phyloP scores from a whole-genome alignment of 2,888 invertebrate genomes.

The Altica lythri region DNA sequence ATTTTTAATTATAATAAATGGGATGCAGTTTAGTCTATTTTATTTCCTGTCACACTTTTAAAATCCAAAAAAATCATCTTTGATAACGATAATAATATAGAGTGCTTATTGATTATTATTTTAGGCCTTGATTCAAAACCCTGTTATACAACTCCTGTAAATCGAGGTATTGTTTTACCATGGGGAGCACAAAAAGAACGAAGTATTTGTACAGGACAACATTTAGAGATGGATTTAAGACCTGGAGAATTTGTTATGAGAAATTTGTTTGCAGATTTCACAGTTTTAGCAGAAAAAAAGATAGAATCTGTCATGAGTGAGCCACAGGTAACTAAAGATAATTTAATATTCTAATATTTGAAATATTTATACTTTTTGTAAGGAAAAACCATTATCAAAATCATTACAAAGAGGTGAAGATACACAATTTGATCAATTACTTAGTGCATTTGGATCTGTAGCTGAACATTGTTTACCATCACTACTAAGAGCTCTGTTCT shows the following conservation, averaged over 20 bases:
- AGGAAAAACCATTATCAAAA: conserved; percentile 95
- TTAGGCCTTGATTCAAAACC: conserved; percentile 40
- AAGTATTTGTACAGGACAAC: conserved; percentile 51
- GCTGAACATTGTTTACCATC: conserved; percentile 98
- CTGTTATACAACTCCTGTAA: conserved; percentile 34
- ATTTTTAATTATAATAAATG: too few species aligned
- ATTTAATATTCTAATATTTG: neutral
- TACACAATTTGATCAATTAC: conserved; percentile 89
- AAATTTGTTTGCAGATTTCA: conserved; percentile 93
- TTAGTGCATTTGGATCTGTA: conserved; percentile 90
- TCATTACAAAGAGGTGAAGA: conserved; percentile 96
- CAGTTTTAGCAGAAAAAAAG: conserved; percentile 91
- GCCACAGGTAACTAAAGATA: conserved; percentile 66
- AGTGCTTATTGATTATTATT: conserved; percentile 4
- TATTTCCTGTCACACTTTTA: too few species aligned
- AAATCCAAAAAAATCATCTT: too few species aligned
- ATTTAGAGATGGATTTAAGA: conserved; percentile 69
- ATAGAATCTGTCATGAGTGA: conserved; percentile 95
- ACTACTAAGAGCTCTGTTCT: conserved; percentile 85
- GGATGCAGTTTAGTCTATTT: too few species aligned
- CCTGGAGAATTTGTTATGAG: conserved; percentile 97
- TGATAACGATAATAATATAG: neutral
- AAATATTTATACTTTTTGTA: conserved; percentile 37
- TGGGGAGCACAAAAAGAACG: conserved; percentile 84
- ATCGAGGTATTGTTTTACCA: conserved; percentile 70